These are phyloP conservation scores for Laticauda colubrina DNA, from an alignment of 2,113 vertebrate genomes.

Conservation along the genomic window DNA sequence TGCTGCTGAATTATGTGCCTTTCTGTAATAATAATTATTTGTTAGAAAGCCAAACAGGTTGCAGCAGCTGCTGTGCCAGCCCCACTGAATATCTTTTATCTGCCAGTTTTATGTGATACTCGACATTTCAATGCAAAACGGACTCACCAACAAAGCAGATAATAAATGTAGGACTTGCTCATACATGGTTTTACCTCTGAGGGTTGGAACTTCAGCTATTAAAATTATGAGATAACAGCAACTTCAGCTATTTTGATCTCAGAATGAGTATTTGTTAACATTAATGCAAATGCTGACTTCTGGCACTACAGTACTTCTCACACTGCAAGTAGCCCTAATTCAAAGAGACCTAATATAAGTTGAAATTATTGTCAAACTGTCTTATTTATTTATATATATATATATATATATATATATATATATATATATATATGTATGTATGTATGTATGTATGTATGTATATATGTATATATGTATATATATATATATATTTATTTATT, in stretches of 20 bases:
- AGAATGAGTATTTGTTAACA: neutral
- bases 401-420: no score
- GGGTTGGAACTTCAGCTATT: neutral
- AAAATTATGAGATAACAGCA: conserved; percentile 2
- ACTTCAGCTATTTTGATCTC: neutral
- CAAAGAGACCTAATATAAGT: neutral
- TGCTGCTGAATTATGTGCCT: conserved; percentile 27
- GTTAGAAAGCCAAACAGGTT: conserved; percentile 31
- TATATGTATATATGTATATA: no score
- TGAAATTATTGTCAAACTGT: neutral
- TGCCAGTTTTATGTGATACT: neutral
- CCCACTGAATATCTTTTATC: conserved; percentile 11
- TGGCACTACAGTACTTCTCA: neutral
- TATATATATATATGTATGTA: no score
- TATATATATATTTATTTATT: no score
- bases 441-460: no score
- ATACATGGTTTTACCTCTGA: neutral
- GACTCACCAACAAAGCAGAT: neutral
- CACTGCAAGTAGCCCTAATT: neutral
- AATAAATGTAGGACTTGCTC: conserved; percentile 8
- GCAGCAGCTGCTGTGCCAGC: conserved; percentile 5
- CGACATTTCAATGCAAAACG: conserved; percentile 27
- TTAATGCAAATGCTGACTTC: neutral
- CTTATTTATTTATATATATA: no score
- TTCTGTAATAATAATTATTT: conserved; percentile 26